phyloP scores from a whole-genome alignment of 2,797 vertebrate genomes.

The Sparidentex hasta region DNA sequence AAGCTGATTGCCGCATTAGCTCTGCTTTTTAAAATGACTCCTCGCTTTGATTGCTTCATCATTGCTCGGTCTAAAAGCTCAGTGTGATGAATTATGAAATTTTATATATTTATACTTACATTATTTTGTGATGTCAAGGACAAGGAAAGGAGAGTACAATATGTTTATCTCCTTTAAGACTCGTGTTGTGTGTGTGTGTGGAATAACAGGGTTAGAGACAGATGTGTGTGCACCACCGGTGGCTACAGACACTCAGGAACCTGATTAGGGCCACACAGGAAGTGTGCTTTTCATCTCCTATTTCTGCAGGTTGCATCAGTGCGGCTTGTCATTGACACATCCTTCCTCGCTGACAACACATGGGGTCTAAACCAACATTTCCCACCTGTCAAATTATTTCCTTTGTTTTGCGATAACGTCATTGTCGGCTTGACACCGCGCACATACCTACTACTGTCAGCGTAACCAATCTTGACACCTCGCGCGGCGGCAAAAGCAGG shows the following conservation, averaged over 20 bases:
- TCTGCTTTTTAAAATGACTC: constrained; percentile 63
- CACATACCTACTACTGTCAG: constrained; percentile 61
- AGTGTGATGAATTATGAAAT: constrained; percentile 44
- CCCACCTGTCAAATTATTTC: constrained; percentile 74
- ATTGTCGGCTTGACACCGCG: constrained; percentile 60
- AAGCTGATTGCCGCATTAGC: constrained; percentile 69
- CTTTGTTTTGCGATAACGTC: constrained; percentile 70
- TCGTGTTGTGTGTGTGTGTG: constrained; percentile 2
- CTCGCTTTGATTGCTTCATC: constrained; percentile 66
- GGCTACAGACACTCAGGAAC: constrained; percentile 57
- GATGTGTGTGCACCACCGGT: constrained; percentile 42
- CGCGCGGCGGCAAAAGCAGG: constrained; percentile 10
- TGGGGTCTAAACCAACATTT: constrained; percentile 74
- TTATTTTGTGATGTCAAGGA: constrained; percentile 44
- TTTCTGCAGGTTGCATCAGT: constrained; percentile 84
- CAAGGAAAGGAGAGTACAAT: constrained; percentile 8
- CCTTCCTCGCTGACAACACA: constrained; percentile 71
- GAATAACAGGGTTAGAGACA: constrained; percentile 59
- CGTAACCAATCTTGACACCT: constrained; percentile 52
- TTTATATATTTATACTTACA: constrained; percentile 40
- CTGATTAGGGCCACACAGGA: constrained; percentile 80
- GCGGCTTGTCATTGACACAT: constrained; percentile 75
- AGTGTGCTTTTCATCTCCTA: constrained; percentile 74
- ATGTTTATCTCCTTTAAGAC: constrained; percentile 43
- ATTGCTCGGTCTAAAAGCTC: constrained; percentile 27